Evolutionary conservation across 1,140 invertebrate genomes (phyloP).

Genomic region (Pteromalus puparum): DNA sequence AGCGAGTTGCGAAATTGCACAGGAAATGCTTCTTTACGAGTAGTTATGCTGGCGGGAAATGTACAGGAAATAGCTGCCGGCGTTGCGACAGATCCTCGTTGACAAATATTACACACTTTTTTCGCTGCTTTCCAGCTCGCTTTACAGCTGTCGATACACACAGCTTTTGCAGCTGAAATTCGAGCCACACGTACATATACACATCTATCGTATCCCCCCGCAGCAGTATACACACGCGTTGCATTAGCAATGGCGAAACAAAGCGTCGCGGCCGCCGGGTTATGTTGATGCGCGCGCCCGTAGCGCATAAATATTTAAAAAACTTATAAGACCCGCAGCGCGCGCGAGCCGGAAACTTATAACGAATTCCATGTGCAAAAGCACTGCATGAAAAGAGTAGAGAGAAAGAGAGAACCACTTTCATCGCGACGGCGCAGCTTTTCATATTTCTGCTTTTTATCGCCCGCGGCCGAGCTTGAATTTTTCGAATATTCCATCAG

Average conservation of each 20-base stretch:
- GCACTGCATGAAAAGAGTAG: slow-evolving; percentile 31
- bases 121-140: too few relatives aligned
- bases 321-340: slow-evolving; percentile 41
- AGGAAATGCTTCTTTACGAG: slow-evolving; percentile 3
- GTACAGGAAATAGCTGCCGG: background rate
- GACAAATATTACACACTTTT: too few relatives aligned
- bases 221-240: background rate
- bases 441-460: slow-evolving; percentile 61
- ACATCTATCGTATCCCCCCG: background rate
- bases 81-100: background rate
- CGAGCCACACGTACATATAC: background rate
- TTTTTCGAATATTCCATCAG: slow-evolving; percentile 73
- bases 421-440: slow-evolving; percentile 44
- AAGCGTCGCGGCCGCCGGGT: background rate
- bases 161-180: background rate
- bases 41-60: background rate
- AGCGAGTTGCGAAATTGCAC: background rate
- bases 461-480: slow-evolving; percentile 56
- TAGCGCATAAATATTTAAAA: slow-evolving; percentile 50
- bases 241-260: slow-evolving; percentile 32
- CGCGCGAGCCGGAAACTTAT: slow-evolving; percentile 38
- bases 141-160: background rate
- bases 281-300: background rate
- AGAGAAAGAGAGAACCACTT: slow-evolving; percentile 9
- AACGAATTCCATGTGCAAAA: slow-evolving; percentile 50